These are phyloP conservation scores for Petromus typicus DNA, from an alignment of 2,113 vertebrate species.

Conservation along the genomic window DNA sequence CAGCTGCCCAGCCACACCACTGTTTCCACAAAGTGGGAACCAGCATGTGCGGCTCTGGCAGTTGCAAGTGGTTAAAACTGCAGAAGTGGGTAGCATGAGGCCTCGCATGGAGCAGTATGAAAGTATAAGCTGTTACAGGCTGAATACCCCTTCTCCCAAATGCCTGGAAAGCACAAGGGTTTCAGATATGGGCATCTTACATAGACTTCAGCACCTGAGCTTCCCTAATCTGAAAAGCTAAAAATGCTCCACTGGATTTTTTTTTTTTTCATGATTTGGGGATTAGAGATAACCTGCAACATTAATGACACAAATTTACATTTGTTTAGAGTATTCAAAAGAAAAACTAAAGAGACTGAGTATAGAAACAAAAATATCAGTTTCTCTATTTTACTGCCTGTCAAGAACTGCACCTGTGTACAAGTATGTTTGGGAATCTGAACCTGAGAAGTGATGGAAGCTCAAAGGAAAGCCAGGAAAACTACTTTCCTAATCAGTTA, in stretches of 20 bases:
- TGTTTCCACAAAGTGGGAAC: not conserved
- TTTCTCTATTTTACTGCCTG: not conserved
- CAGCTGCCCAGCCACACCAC: not conserved
- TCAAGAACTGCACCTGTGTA: not conserved
- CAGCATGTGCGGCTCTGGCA: rapidly evolving
- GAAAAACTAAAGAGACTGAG: not conserved
- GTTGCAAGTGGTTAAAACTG: not conserved
- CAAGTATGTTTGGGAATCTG: not conserved
- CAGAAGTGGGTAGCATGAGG: not conserved
- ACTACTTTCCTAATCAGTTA: not conserved
- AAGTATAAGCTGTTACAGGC: not conserved
- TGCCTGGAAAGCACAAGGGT: not conserved
- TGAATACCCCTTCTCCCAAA: not conserved
- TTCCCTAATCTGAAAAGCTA: not conserved
- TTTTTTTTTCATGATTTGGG: not conserved
- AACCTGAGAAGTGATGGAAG: not conserved
- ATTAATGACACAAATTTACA: not conserved
- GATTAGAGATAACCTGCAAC: not conserved
- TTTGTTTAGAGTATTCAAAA: not conserved
- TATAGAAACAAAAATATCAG: not conserved
- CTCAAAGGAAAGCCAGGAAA: not conserved
- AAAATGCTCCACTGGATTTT: not conserved
- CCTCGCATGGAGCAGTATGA: no score
- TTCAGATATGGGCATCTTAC: not conserved
- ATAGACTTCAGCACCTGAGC: not conserved